These are phyloP conservation scores for Apostichopus leukothele DNA, from an alignment of 53 echinoderm and acorn worm genomes.

Conservation along the genomic window DNA sequence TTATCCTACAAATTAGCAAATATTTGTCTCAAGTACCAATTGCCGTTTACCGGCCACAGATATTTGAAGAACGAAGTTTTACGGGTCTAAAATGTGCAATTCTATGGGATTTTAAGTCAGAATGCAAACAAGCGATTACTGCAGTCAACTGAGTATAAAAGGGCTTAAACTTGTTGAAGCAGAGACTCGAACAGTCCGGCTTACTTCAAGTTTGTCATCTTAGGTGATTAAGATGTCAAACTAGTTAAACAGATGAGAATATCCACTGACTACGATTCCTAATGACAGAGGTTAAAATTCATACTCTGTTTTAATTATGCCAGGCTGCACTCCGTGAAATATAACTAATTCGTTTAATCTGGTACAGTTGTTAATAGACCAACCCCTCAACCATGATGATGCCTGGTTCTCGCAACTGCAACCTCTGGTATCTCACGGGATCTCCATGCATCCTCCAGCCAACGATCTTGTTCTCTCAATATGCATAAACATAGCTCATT, in stretches of 20 bases:
- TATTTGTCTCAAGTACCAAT: no score
- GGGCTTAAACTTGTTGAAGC: background rate
- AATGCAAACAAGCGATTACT: background rate
- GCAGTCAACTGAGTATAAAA: background rate
- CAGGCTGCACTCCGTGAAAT: background rate
- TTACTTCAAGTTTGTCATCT: background rate
- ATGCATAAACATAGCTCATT: constrained; percentile 40
- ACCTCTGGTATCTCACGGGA: background rate
- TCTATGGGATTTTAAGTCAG: background rate
- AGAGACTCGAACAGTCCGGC: background rate
- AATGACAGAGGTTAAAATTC: background rate
- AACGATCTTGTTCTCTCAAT: background rate
- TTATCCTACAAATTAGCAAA: no score
- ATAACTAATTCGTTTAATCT: constrained; percentile 27
- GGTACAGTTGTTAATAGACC: background rate
- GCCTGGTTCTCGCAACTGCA: background rate
- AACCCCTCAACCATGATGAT: background rate
- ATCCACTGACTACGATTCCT: background rate
- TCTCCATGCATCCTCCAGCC: background rate
- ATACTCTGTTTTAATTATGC: background rate
- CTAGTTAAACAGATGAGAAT: background rate
- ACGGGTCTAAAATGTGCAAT: no score
- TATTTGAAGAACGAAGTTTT: no score
- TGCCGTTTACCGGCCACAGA: no score
- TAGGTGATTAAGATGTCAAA: background rate